Evolutionary conservation across 1,140 invertebrate genomes (phyloP).

Genomic region (Scaptomyza pallida): DNA sequence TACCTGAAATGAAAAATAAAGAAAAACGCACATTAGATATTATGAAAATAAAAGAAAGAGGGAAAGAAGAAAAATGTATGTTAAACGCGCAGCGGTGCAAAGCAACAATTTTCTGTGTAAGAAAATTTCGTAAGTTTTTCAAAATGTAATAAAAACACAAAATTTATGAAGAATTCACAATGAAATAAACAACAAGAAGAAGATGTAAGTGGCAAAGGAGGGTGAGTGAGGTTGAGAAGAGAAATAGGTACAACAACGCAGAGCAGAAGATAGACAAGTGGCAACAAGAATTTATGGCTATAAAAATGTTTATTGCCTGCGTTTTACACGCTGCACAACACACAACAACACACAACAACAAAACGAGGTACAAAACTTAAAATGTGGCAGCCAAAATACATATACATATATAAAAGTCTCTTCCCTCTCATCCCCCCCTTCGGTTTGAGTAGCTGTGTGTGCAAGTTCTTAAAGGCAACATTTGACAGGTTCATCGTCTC

Average conservation of each 20-base stretch:
- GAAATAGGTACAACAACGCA: conserved; percentile 3
- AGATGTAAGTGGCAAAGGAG: no score
- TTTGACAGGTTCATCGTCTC: conserved; percentile 71
- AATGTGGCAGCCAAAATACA: background rate
- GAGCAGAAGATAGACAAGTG: conserved; percentile 42
- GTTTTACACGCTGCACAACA: conserved; percentile 47
- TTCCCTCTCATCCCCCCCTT: no score
- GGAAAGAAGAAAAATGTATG: conserved; percentile 49
- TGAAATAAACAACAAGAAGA: conserved; percentile 26
- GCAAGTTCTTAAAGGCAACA: conserved; percentile 34
- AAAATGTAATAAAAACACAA: conserved; percentile 76
- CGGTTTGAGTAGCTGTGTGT: background rate
- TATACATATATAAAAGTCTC: background rate
- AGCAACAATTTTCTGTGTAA: conserved; percentile 24
- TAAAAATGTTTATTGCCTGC: conserved; percentile 79
- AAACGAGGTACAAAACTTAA: background rate
- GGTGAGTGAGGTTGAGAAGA: background rate
- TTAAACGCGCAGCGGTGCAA: conserved; percentile 21
- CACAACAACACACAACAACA: background rate
- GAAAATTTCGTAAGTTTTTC: conserved; percentile 72
- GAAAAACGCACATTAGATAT: conserved; percentile 66
- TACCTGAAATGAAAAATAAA: conserved; percentile 65
- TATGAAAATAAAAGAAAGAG: no score
- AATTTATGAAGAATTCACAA: conserved; percentile 79
- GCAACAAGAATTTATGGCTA: conserved; percentile 72